phyloP scores from a whole-genome alignment of 2,888 invertebrate species.

The Eumerus sabulonum region DNA sequence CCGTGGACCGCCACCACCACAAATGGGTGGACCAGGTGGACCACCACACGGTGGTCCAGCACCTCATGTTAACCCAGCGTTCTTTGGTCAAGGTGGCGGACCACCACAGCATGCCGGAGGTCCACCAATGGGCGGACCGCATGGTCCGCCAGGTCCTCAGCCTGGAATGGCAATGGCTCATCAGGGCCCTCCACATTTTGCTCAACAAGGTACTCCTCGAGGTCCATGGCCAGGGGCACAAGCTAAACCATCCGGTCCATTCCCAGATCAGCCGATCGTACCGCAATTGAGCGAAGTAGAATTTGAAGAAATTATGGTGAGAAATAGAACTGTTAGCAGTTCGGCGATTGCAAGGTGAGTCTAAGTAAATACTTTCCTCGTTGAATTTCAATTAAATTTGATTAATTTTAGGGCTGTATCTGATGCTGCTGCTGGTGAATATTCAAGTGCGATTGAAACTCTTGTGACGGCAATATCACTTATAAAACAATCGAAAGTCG shows the following conservation, averaged over 20 bases:
- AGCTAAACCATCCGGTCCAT: constrained; percentile 77
- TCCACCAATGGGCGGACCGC: constrained; percentile 81
- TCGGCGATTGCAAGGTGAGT: constrained; percentile 90
- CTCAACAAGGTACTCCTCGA: constrained; percentile 85
- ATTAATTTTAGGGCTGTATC: constrained; percentile 88
- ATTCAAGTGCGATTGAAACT: constrained; percentile 98
- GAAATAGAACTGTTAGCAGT: constrained; percentile 98
- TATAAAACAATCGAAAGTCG: constrained; percentile 96
- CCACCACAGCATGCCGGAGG: constrained; percentile 80
- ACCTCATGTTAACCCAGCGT: constrained; percentile 97
- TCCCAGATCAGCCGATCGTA: constrained; percentile 79
- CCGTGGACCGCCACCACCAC: constrained; percentile 82
- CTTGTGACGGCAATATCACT: constrained; percentile 98
- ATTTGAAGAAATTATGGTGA: constrained; percentile 98
- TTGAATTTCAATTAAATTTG: neutral
- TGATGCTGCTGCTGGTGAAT: constrained; percentile 98
- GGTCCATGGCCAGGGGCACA: constrained; percentile 83
- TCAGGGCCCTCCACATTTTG: constrained; percentile 85
- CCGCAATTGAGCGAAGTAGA: constrained; percentile 93
- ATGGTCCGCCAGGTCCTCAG: constrained; percentile 80
- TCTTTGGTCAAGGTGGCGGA: constrained; percentile 87
- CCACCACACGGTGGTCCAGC: constrained; percentile 87
- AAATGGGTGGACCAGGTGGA: constrained; percentile 79
- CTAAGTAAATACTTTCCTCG: neutral
- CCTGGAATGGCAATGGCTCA: constrained; percentile 78